phyloP scores from a whole-genome alignment of 2,113 vertebrate genomes.

The Argyrosomus japonicus region DNA sequence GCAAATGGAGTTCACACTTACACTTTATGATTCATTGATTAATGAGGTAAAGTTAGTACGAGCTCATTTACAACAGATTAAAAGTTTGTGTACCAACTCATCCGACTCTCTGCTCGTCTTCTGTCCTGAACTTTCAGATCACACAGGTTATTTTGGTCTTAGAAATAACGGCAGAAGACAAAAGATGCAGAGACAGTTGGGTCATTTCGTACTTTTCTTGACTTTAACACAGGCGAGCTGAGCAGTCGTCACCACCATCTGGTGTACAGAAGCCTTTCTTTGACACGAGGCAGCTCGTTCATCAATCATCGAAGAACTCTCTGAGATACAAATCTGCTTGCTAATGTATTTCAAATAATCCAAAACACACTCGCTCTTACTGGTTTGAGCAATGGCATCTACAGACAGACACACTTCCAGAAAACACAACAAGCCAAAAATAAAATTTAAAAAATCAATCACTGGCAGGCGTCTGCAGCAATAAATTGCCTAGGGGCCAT shows the following conservation, averaged over 20 bases:
- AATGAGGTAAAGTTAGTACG: background rate
- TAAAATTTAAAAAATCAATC: slow-evolving; percentile 18
- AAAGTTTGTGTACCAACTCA: slow-evolving; percentile 30
- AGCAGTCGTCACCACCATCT: slow-evolving; percentile 33
- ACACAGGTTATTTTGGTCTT: background rate
- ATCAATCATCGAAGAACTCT: slow-evolving; percentile 43
- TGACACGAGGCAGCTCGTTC: slow-evolving; percentile 6
- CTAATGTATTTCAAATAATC: slow-evolving; percentile 30
- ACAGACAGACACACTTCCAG: background rate
- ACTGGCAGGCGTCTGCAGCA: background rate
- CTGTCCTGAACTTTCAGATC: too few species aligned
- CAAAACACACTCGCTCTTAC: background rate
- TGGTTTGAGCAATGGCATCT: background rate
- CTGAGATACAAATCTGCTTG: slow-evolving; percentile 16
- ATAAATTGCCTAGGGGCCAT: background rate
- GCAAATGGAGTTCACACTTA: slow-evolving; percentile 21
- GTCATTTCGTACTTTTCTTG: background rate
- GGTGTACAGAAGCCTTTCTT: slow-evolving; percentile 31
- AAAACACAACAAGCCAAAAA: background rate
- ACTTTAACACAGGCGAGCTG: background rate
- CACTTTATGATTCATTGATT: slow-evolving; percentile 39
- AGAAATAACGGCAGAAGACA: slow-evolving; percentile 13
- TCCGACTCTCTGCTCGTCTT: background rate
- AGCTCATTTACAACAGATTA: slow-evolving; percentile 24
- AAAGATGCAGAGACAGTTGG: background rate